A percentile compares a stretch with the other conserved stretches of the same genome.
phyloP scores from a whole-genome alignment of 1,140 invertebrate genomes.

The Spodoptera litura region DNA sequence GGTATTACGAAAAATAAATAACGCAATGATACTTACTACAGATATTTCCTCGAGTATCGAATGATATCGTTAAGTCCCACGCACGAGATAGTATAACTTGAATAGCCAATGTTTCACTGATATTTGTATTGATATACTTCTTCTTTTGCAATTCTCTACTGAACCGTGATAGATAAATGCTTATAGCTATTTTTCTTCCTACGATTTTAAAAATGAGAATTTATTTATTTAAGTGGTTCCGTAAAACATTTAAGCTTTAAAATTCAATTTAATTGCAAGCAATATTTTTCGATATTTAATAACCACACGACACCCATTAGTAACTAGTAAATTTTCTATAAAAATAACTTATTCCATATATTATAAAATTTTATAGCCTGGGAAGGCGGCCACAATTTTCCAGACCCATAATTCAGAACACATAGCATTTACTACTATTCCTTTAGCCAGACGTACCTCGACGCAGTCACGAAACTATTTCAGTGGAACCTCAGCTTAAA shows the following conservation, averaged over 20 bases:
- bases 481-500: constrained; percentile 42
- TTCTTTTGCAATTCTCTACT: too few species aligned
- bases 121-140: too few species aligned
- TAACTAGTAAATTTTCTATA: too few species aligned
- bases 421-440: constrained; percentile 19
- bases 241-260: too few species aligned
- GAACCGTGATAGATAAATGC: too few species aligned
- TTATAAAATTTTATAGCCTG: background rate
- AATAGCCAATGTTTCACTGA: constrained; percentile 6
- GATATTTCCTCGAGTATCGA: background rate
- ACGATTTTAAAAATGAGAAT: too few species aligned
- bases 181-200: too few species aligned
- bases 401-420: constrained; percentile 25
- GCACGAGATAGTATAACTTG: background rate
- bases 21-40: background rate
- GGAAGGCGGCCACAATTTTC: constrained; percentile 3
- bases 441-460: constrained; percentile 13
- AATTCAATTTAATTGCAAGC: too few species aligned
- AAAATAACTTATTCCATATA: constrained; percentile 9
- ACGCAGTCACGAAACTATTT: constrained; percentile 42
- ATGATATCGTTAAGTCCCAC: constrained; percentile 19
- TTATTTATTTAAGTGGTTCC: too few species aligned
- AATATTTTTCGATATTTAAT: too few species aligned
- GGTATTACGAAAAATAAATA: constrained; percentile 1
- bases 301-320: too few species aligned